These are phyloP conservation scores for Folsomia manolachei DNA, from an alignment of 2,888 invertebrate species.

Conservation along the genomic window DNA sequence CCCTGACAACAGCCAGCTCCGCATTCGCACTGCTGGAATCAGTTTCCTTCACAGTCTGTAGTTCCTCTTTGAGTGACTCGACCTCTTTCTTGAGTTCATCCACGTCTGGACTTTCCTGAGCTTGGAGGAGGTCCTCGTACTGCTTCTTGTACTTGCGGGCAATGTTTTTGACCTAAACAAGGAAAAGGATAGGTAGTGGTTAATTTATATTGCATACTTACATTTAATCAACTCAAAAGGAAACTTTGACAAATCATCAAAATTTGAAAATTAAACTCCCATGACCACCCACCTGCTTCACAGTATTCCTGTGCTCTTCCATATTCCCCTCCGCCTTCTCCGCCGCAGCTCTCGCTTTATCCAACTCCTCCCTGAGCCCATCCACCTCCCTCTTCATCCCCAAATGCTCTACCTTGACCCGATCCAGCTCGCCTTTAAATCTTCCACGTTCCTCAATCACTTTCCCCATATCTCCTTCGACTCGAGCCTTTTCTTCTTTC, in stretches of 20 bases:
- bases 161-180: constrained; percentile 68
- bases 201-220: too few species aligned
- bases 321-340: constrained; percentile 68
- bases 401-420: constrained; percentile 31
- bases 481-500: constrained; percentile 64
- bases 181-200: constrained; percentile 58
- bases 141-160: constrained; percentile 89
- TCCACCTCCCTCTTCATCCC: constrained; percentile 64
- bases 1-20: constrained; percentile 64
- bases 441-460: constrained; percentile 34
- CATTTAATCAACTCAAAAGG: too few species aligned
- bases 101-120: constrained; percentile 57
- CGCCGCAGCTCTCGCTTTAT: constrained; percentile 63
- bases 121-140: constrained; percentile 68
- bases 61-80: neutral
- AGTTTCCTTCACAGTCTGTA: neutral
- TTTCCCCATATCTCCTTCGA: constrained; percentile 61
- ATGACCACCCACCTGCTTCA: constrained; percentile 51
- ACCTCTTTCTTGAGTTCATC: neutral
- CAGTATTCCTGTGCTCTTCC: constrained; percentile 66
- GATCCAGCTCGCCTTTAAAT: constrained; percentile 20
- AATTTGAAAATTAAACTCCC: constrained; percentile 48
- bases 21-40: constrained; percentile 57
- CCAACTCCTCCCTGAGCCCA: constrained; percentile 63
- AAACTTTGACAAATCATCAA: constrained; percentile 34